Conservation (phyloP, 2,888 invertebrate genomes). For the Coleophora flavipennella region DNA sequence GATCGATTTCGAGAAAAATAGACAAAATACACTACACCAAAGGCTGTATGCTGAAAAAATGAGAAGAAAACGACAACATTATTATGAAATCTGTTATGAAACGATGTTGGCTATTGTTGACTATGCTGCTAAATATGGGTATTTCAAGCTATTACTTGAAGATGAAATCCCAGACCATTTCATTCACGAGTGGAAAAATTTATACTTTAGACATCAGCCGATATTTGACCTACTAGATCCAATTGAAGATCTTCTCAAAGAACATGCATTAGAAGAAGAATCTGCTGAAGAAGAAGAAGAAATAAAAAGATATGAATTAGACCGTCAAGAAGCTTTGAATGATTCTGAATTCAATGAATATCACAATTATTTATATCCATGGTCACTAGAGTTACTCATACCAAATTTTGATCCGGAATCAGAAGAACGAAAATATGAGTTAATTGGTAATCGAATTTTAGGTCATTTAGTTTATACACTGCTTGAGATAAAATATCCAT, state of each 20-base stretch:
- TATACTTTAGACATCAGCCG: conserved; percentile 69
- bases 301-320: conserved; percentile 57
- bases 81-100: conserved; percentile 64
- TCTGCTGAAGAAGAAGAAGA: conserved; percentile 43
- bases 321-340: conserved; percentile 68
- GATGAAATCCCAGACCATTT: conserved; percentile 58
- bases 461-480: conserved; percentile 69
- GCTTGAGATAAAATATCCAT: conserved; percentile 61
- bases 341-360: conserved; percentile 72
- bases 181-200: conserved; percentile 69
- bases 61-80: conserved; percentile 57
- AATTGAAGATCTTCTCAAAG: conserved; percentile 46
- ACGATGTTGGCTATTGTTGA: conserved; percentile 70
- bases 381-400: conserved; percentile 60
- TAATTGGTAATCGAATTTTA: conserved; percentile 54
- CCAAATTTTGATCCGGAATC: conserved; percentile 52
- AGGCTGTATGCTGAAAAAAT: conserved; percentile 69
- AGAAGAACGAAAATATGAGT: conserved; percentile 55
- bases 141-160: conserved; percentile 54
- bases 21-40: conserved; percentile 64
- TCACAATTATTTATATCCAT: conserved; percentile 62
- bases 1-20: conserved; percentile 65
- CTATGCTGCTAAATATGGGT: conserved; percentile 64
- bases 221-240: conserved; percentile 64
- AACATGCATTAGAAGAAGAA: conserved; percentile 33